Evolutionary conservation across 2,888 invertebrate genomes (phyloP), one percentile per base, ranked within the genome.

Genomic region (Cheiracanthium punctorium): DNA sequence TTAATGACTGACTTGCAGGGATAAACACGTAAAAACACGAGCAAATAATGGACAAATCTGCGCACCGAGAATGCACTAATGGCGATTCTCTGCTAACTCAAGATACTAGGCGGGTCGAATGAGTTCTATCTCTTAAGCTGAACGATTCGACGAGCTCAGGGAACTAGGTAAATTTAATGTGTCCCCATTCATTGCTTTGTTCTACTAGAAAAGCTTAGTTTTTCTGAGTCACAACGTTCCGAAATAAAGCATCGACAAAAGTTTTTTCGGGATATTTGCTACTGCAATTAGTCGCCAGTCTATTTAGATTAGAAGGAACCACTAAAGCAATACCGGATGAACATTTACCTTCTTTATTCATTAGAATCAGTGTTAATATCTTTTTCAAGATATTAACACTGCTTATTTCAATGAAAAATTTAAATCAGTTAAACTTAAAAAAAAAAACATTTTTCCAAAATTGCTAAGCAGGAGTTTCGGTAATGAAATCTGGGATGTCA

Each of bases 261-360:
- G 58, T 24, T 58, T 58, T 58, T 58, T 58, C 58, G 24, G 58
- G 24, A 58, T 58, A 58, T 58, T 58, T 58, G 58, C 58, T 58
- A 24, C 4, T 24, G 58, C 58, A 58, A 58, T 58, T 58, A 58
- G 58, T 24, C 24, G 24, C 20, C 20, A 58, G 24, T 58, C 24
- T 24, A 58, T 58, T 58, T 7, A 24, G 20, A 2, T 24, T 17
- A 24, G 58, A 7, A 20, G 58, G 5, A 12, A 58, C 24, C n/a
- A 58, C n/a, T 58, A 58, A 24, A 17, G 8, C 48, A n/a, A n/a
- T n/a, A n/a, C n/a, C n/a, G n/a, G n/a, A n/a, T n/a, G n/a, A n/a
- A n/a, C n/a, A n/a, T n/a, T n/a, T n/a, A n/a, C n/a, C n/a, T n/a
- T n/a, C n/a, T n/a, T n/a, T n/a, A n/a, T n/a, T n/a, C n/a, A n/a